Percentiles rank a stretch among this genome's conserved stretches.
phyloP scores from a whole-genome alignment of 2,113 vertebrate genomes.

The Scalopus aquaticus region DNA sequence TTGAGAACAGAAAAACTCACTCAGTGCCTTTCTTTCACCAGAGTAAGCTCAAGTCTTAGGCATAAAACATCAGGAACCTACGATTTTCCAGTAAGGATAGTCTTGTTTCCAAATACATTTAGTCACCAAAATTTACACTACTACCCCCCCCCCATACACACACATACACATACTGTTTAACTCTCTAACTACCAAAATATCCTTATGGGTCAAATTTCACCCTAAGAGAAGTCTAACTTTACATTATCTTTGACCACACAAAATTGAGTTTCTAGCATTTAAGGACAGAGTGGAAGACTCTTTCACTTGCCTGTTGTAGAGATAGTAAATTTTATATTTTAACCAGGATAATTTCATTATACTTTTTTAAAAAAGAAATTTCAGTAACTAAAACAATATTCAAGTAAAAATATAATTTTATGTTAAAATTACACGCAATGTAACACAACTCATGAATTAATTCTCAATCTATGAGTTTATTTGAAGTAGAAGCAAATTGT shows the following conservation, averaged over 20 bases:
- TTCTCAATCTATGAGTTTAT: not conserved
- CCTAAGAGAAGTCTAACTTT: not conserved
- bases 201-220: not conserved
- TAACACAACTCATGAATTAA: not conserved
- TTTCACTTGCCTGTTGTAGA: not conserved
- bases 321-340: constrained; percentile 34
- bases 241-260: not conserved
- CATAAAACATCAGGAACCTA: constrained; percentile 26
- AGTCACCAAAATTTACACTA: not conserved
- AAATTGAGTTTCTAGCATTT: constrained; percentile 12
- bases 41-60: not conserved
- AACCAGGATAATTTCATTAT: constrained; percentile 3
- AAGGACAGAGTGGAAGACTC: not conserved
- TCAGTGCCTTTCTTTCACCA: constrained; percentile 21
- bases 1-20: not conserved
- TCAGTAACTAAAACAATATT: not conserved
- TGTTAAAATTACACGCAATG: not conserved
- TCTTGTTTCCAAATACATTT: not conserved
- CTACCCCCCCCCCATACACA: not conserved
- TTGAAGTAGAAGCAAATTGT: no score
- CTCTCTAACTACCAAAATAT: not conserved
- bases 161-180: not conserved
- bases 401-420: not conserved
- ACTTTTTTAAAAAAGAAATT: not conserved
- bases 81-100: not conserved